Evolutionary conservation across 2,113 vertebrate genomes (phyloP).

Genomic region (Chascanopsetta lugubris): DNA sequence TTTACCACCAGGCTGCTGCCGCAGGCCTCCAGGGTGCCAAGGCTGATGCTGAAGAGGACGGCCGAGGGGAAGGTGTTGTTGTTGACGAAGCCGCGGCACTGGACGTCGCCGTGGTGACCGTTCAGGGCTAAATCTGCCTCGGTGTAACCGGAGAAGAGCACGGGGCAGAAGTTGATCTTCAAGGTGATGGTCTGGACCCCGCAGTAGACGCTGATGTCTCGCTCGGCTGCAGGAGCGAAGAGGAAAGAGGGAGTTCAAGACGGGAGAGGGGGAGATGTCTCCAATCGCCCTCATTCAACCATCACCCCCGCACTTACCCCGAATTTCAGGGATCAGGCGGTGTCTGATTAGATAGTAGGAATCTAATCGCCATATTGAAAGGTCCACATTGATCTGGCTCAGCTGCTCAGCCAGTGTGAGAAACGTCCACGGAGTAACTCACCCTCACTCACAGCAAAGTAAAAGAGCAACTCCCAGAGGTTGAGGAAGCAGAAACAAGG

Average conservation of each 20-base stretch:
- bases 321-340: not conserved
- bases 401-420: not conserved
- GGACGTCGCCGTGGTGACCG: constrained; percentile 88
- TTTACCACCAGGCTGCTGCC: constrained; percentile 94
- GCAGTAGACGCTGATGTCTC: constrained; percentile 95
- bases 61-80: constrained; percentile 97
- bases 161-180: constrained; percentile 99
- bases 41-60: constrained; percentile 94
- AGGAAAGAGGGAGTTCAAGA: too few species aligned
- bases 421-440: not conserved
- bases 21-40: constrained; percentile 94
- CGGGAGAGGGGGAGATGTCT: not conserved
- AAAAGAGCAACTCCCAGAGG: not conserved
- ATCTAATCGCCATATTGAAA: too few species aligned
- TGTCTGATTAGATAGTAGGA: too few species aligned
- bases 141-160: constrained; percentile 95
- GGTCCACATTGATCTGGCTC: too few species aligned
- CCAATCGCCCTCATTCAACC: not conserved
- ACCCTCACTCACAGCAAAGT: not conserved
- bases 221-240: constrained; percentile 82
- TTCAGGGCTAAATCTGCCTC: constrained; percentile 92
- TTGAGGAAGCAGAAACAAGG: too few species aligned
- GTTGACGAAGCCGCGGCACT: constrained; percentile 95
- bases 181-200: constrained; percentile 95
- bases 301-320: not conserved